phyloP scores from a whole-genome alignment of 2,888 invertebrate species.

The Nephrocerus scutellatus region DNA sequence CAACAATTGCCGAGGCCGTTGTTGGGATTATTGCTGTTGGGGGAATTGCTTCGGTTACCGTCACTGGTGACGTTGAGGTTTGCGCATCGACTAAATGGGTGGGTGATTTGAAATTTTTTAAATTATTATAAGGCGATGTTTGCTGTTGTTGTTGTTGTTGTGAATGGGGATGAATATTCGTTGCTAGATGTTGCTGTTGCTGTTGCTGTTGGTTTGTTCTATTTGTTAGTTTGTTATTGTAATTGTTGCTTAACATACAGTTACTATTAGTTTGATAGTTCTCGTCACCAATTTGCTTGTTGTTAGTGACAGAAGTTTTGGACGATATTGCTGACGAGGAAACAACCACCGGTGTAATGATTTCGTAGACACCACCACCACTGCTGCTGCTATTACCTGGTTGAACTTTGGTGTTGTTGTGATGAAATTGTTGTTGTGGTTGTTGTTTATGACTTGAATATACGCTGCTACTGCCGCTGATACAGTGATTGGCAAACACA shows the following conservation, averaged over 20 bases:
- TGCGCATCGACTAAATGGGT: constrained; percentile 38
- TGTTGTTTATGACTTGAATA: constrained; percentile 61
- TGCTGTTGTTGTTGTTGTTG: constrained; percentile 22
- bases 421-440: constrained; percentile 88
- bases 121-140: constrained; percentile 26
- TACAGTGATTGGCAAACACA: constrained; percentile 17
- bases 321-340: constrained; percentile 26
- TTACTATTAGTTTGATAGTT: constrained; percentile 12
- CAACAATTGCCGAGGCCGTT: constrained; percentile 5
- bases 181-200: constrained; percentile 15
- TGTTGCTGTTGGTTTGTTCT: constrained; percentile 12
- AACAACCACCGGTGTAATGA: constrained; percentile 34
- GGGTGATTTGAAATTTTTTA: constrained; percentile 20
- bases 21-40: constrained; percentile 12
- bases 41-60: constrained; percentile 20
- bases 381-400: constrained; percentile 25
- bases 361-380: constrained; percentile 27
- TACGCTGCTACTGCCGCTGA: constrained; percentile 20
- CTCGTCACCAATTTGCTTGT: constrained; percentile 12
- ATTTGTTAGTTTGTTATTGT: constrained; percentile 10
- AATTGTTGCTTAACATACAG: constrained; percentile 15
- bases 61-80: constrained; percentile 39
- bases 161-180: constrained; percentile 22
- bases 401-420: constrained; percentile 27
- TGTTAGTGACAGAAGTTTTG: constrained; percentile 14